A percentile compares a stretch with the other conserved stretches of the same genome.
Evolutionary conservation across 2,797 vertebrate genomes (phyloP).

Genomic region (Acrossocheilus wenchowensis): DNA sequence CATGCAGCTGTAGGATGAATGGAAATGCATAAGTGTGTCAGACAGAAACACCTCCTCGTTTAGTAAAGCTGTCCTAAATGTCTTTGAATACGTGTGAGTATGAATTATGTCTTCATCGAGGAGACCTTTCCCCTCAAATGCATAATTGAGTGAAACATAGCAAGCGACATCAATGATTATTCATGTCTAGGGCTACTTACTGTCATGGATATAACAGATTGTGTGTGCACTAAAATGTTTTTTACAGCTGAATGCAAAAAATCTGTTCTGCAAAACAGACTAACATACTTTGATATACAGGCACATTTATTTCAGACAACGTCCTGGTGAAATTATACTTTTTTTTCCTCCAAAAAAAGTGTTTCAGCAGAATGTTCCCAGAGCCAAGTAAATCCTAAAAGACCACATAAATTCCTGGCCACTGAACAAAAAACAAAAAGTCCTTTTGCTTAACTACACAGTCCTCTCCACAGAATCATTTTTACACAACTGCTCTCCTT

Average conservation of each 20-base stretch:
- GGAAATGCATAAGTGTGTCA: constrained; percentile 55
- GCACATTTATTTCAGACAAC: constrained; percentile 22
- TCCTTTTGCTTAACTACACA: constrained; percentile 48
- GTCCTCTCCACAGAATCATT: constrained; percentile 32
- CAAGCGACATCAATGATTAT: neutral
- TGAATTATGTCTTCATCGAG: constrained; percentile 27
- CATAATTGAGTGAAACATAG: constrained; percentile 29
- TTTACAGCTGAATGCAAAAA: neutral
- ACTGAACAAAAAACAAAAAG: constrained; percentile 66
- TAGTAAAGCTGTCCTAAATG: constrained; percentile 39
- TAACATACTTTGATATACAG: neutral
- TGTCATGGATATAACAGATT: constrained; percentile 8
- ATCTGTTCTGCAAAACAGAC: neutral
- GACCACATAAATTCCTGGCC: constrained; percentile 72
- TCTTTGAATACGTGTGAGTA: constrained; percentile 38
- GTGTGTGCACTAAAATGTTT: neutral
- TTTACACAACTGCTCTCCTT: constrained; percentile 41
- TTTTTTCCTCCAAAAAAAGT: constrained; percentile 26
- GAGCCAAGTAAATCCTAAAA: constrained; percentile 64
- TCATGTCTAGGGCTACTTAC: neutral
- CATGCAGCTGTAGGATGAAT: constrained; percentile 56
- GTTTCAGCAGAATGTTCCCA: constrained; percentile 59
- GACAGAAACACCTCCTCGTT: constrained; percentile 54
- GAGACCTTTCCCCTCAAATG: constrained; percentile 33
- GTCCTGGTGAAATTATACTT: constrained; percentile 16